phyloP scores from a whole-genome alignment of 2,113 vertebrate species.

The Pogonocichla stellata region DNA sequence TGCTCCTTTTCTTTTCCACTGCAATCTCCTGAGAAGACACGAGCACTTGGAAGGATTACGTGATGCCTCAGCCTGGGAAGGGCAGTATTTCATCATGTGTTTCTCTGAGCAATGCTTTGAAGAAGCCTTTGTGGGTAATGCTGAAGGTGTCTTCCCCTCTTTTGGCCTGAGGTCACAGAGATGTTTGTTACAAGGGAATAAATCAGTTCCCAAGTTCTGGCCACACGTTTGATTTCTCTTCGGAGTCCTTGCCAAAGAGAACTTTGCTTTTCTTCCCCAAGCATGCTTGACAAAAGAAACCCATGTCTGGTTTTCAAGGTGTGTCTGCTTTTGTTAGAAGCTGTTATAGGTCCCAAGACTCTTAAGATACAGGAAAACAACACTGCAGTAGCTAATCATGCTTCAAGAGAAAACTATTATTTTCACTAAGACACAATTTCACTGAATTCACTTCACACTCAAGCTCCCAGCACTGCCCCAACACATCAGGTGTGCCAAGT shows the following conservation, averaged over 20 bases:
- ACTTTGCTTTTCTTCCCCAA: not conserved
- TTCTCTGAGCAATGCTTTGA: conserved; percentile 40
- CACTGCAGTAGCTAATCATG: not conserved
- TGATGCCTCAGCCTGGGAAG: conserved; percentile 37
- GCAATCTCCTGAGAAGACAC: not conserved
- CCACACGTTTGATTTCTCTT: not conserved
- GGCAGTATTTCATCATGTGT: conserved; percentile 25
- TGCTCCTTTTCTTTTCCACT: not conserved
- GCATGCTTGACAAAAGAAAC: not conserved
- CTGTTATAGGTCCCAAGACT: not conserved
- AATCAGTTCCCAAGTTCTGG: not conserved
- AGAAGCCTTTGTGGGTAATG: conserved; percentile 7
- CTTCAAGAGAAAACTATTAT: not conserved
- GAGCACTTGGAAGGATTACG: not conserved
- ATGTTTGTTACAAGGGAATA: not conserved
- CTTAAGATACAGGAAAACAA: not conserved
- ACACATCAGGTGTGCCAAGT: rapidly evolving
- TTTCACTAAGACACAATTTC: not conserved
- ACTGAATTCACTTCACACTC: not conserved
- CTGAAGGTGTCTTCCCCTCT: conserved; percentile 22
- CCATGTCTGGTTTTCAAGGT: not conserved
- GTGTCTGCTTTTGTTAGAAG: not conserved
- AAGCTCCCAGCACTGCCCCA: not conserved
- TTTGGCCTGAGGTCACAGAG: not conserved
- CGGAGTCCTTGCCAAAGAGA: not conserved